These are phyloP conservation scores for Pyralis farinalis DNA, from an alignment of 2,888 invertebrate species.

Conservation along the genomic window DNA sequence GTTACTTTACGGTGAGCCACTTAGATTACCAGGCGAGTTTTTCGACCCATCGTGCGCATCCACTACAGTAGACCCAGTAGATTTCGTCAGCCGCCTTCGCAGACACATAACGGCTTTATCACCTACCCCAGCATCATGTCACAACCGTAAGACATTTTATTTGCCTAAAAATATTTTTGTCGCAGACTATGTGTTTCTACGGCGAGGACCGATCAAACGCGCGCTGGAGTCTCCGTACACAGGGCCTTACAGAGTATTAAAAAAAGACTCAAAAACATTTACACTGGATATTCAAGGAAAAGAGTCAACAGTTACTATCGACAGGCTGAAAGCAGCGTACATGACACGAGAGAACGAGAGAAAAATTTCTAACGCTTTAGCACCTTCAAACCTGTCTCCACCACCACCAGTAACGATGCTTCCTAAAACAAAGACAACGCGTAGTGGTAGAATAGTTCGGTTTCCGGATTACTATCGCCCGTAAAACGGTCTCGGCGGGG, in stretches of 20 bases:
- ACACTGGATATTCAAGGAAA: not conserved
- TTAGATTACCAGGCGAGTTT: conserved; percentile 27
- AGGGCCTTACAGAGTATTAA: conserved; percentile 14
- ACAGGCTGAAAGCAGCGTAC: conserved; percentile 6
- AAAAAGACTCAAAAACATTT: not conserved
- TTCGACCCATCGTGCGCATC: conserved; percentile 9
- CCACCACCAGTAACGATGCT: not conserved
- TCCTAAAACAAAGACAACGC: conserved; percentile 8
- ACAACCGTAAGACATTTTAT: too few species aligned
- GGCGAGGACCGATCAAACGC: too few species aligned
- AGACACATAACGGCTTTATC: too few species aligned
- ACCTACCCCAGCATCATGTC: too few species aligned
- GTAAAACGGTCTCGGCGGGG: conserved; percentile 10
- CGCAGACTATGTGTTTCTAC: too few species aligned
- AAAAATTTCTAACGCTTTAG: not conserved
- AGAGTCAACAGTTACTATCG: not conserved
- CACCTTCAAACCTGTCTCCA: too few species aligned
- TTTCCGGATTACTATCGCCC: conserved; percentile 12
- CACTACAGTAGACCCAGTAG: not conserved
- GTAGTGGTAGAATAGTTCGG: conserved; percentile 7
- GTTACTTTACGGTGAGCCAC: conserved; percentile 25
- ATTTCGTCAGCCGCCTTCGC: not conserved
- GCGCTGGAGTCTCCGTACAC: too few species aligned
- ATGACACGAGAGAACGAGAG: too few species aligned
- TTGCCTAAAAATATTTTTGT: too few species aligned